These are phyloP conservation scores for Apocrypta bakeri DNA, from an alignment of 1,140 invertebrate species.

Conservation along the genomic window DNA sequence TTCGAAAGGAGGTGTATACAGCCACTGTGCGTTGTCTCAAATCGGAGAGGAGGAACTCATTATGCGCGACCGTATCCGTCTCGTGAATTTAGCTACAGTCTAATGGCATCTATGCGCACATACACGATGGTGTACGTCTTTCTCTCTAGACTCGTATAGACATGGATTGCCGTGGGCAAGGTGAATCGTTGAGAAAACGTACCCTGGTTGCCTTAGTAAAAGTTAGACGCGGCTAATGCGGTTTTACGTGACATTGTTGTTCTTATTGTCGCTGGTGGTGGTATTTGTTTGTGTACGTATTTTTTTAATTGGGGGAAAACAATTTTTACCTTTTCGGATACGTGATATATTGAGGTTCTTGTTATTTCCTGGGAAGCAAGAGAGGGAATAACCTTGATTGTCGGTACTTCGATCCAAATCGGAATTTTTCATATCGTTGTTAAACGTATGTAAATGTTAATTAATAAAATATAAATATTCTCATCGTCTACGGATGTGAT, in stretches of 20 bases:
- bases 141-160: not conserved
- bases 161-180: conserved; percentile 46
- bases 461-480: too few species aligned
- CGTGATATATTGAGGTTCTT: not conserved
- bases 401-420: not conserved
- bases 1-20: conserved; percentile 24
- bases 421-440: not conserved
- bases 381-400: not conserved
- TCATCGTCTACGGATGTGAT: not conserved
- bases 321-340: conserved; percentile 18
- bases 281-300: too few species aligned
- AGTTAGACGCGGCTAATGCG: too few species aligned
- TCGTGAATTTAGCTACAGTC: not conserved
- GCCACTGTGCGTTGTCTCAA: not conserved
- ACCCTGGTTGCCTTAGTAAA: not conserved
- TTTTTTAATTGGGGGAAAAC: not conserved
- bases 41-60: conserved; percentile 4
- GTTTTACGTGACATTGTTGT: not conserved
- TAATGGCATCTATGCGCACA: not conserved
- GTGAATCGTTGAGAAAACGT: conserved; percentile 41
- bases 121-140: not conserved
- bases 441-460: too few species aligned
- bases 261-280: too few species aligned
- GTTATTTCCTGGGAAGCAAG: not conserved
- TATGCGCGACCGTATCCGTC: conserved; percentile 1